These are phyloP conservation scores for Astreopora myriophthalma DNA, from an alignment of 64 coral and sea anemone species.

Conservation along the genomic window DNA sequence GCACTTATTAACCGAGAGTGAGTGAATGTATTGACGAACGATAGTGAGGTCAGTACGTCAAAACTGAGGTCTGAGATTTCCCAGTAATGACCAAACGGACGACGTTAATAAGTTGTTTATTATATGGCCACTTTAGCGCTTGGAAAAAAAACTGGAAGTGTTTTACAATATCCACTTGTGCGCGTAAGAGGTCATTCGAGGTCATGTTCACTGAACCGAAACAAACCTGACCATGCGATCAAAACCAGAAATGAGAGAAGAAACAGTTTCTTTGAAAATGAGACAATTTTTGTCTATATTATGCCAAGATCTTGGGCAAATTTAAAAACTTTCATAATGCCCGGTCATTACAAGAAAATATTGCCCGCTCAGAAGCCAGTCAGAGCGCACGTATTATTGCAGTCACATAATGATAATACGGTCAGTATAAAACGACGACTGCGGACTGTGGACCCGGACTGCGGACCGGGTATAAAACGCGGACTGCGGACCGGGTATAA, in stretches of 20 bases:
- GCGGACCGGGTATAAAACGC: too few relatives aligned
- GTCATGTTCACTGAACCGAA: too few relatives aligned
- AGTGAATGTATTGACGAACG: slow-evolving; percentile 21
- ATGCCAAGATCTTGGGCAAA: neutral
- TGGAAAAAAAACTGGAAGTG: neutral
- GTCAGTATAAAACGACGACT: too few relatives aligned
- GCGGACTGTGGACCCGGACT: too few relatives aligned
- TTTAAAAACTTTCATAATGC: neutral
- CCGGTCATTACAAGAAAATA: neutral
- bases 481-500: too few relatives aligned
- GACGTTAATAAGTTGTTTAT: slow-evolving; percentile 43
- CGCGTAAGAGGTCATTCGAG: neutral
- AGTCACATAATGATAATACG: neutral
- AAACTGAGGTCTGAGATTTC: slow-evolving; percentile 1
- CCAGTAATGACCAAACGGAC: slow-evolving; percentile 26
- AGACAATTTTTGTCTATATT: neutral
- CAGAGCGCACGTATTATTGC: neutral
- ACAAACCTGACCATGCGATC: too few relatives aligned
- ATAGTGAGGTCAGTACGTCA: neutral
- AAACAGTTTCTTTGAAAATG: neutral
- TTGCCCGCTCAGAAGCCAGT: neutral
- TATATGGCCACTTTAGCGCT: neutral
- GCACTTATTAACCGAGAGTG: neutral
- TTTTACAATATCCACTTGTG: neutral
- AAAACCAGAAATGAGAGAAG: neutral